Base-by-base conservation (phyloP, 2,113 vertebrate species). In the Trematomus loennbergii region DNA sequence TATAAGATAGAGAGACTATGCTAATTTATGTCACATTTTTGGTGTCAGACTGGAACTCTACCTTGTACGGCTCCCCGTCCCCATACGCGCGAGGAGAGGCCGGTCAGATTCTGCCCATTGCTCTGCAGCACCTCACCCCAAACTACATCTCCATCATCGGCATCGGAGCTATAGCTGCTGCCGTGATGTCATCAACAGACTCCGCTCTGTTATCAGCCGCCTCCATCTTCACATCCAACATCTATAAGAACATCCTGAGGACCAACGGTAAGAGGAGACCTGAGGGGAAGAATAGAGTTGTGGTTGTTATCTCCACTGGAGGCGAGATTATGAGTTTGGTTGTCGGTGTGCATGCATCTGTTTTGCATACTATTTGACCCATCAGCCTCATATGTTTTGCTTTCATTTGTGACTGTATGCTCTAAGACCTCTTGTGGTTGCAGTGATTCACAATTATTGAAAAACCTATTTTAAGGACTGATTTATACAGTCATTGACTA, bases 171-270 rank as follows among this genome's bases (percentile, higher is more conserved):
- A 61, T 93, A 29, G 84, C 89, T 53, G 93, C 91, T 18, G 94
- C 93, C 0, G 93, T 92, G 53, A 91, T 89, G 86, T 92, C 90
- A 67, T 92, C 92, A 60, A 84, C 81, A n/a, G 94, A 95, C 84
- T 94, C 93, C 0, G 81, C 82, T 12, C 78, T 94, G 13, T 50
- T 94, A 40, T 89, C 94, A 15, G 85, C 79, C 12, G 85, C 91
- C 33, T 91, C 87, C 50, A 82, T 93, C 53, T 92, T 94, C 87
- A 62, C 86, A 63, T 82, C 79, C 45, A 90, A 82, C 86, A 89
- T 85, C 1, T 85, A 84, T 50, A 91, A 82, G 81, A 92, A 84
- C 62, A 91, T 91, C 40, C 64, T 91, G 25, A 85, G 89, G 71
- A 87, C 79, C 40, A 58, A 0, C n/a, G 48, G 74, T 79, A 54